phyloP scores from a whole-genome alignment of 2,113 vertebrate species.

The Neofelis nebulosa region DNA sequence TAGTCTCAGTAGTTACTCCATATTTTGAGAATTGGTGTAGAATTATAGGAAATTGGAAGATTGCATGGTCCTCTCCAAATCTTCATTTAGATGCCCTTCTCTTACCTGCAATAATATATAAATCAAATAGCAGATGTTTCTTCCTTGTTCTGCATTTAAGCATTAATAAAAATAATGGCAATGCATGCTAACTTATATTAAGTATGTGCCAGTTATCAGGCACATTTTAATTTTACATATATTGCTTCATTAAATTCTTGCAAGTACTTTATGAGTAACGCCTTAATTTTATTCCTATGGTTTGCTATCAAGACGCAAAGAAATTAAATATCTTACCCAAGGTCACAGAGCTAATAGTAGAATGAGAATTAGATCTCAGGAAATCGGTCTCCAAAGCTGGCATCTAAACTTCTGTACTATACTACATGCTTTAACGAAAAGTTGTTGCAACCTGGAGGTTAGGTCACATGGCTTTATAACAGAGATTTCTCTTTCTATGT shows the following conservation, averaged over 20 bases:
- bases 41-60: background rate
- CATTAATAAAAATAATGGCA: slow-evolving; percentile 42
- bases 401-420: no score
- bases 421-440: background rate
- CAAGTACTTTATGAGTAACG: background rate
- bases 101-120: background rate
- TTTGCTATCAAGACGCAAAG: background rate
- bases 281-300: background rate
- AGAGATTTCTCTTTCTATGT: background rate
- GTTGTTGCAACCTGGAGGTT: background rate
- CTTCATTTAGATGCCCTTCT: background rate
- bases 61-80: background rate
- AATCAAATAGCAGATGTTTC: background rate
- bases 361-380: background rate
- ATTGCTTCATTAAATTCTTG: slow-evolving; percentile 16
- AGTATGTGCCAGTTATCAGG: background rate
- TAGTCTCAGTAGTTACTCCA: background rate
- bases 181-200: background rate
- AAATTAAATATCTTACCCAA: background rate
- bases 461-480: background rate
- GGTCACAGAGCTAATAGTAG: background rate
- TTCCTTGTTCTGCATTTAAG: background rate
- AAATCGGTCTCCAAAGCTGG: background rate
- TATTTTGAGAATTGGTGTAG: background rate
- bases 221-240: slow-evolving; percentile 26